Percentiles rank a stretch among this genome's conserved stretches.
phyloP scores from a whole-genome alignment of 2,113 vertebrate genomes.

The Corapipo altera region DNA sequence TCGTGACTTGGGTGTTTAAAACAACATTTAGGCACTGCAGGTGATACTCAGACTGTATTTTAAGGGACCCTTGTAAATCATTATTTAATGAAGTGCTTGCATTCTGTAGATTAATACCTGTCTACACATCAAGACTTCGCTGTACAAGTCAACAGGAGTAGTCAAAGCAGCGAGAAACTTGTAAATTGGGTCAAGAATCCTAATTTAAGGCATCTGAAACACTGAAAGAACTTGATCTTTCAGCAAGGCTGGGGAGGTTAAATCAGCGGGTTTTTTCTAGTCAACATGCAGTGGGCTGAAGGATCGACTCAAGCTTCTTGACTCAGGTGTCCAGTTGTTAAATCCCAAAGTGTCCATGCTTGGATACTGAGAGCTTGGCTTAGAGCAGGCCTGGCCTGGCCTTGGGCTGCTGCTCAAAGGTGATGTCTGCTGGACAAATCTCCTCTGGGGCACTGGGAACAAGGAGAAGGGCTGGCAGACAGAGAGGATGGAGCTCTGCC shows the following conservation, averaged over 20 bases:
- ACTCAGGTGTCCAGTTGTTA: neutral
- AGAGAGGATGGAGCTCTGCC: neutral
- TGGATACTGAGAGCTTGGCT: neutral
- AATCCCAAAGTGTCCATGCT: neutral
- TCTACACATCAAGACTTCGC: neutral
- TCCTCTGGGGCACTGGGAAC: neutral
- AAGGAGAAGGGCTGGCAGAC: neutral
- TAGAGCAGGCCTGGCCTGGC: neutral
- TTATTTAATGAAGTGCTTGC: neutral
- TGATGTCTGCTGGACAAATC: fast-evolving
- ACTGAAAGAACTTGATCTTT: neutral
- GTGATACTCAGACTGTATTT: neutral
- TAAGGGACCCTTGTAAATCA: neutral
- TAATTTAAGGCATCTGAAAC: conserved; percentile 1
- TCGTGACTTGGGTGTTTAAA: neutral
- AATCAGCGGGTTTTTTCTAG: neutral
- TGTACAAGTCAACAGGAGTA: neutral
- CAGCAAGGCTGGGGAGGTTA: neutral
- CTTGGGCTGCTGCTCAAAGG: neutral
- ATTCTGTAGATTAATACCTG: neutral
- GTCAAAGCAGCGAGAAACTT: neutral
- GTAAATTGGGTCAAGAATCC: neutral
- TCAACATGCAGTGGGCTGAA: neutral
- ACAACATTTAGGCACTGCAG: neutral
- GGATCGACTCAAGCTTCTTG: neutral